phyloP scores from a whole-genome alignment of 2,113 vertebrate genomes.

The Pipa parva region DNA sequence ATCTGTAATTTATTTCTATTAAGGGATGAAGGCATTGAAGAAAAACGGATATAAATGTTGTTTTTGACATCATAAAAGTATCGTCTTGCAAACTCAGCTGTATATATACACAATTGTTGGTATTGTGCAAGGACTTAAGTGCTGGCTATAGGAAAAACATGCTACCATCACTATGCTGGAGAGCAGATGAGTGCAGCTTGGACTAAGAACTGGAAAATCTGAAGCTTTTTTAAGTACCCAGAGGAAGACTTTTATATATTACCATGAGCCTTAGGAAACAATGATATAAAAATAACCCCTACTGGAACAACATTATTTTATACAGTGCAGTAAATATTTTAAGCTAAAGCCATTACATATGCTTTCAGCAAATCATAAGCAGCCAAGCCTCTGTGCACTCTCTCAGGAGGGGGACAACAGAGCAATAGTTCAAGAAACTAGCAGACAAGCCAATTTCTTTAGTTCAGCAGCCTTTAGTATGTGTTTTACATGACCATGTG shows the following conservation, averaged over 20 bases:
- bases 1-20: slow-evolving; percentile 42
- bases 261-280: neutral
- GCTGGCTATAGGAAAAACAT: slow-evolving; percentile 15
- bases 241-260: slow-evolving; percentile 15
- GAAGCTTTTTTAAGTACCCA: neutral
- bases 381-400: neutral
- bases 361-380: neutral
- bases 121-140: slow-evolving; percentile 26
- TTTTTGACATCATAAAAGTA: slow-evolving; percentile 21
- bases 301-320: neutral
- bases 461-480: neutral
- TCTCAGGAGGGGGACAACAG: neutral
- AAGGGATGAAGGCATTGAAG: slow-evolving; percentile 38
- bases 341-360: neutral
- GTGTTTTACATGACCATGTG: neutral
- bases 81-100: slow-evolving; percentile 16
- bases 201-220: slow-evolving; percentile 6
- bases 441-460: neutral
- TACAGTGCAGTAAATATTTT: no score
- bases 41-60: slow-evolving; percentile 35
- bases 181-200: slow-evolving; percentile 1
- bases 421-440: neutral
- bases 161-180: slow-evolving; percentile 8
- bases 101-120: slow-evolving; percentile 20
- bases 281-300: neutral